Base-by-base conservation (phyloP, 2,113 vertebrate species). In the Opisthocomus hoazin region DNA sequence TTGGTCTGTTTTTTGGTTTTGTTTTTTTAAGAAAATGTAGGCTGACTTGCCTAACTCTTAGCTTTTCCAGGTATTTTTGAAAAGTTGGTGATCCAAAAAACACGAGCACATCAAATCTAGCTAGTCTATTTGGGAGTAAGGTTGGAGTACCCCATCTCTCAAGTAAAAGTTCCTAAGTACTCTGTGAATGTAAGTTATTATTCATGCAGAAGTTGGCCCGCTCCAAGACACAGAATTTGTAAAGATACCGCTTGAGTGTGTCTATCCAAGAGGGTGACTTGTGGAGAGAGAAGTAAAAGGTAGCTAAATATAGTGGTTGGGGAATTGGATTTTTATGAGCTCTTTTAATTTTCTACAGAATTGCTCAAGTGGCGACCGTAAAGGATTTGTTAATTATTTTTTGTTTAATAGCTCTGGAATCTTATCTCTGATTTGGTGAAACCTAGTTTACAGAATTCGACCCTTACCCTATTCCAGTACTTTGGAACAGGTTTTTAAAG, bases 21-120 rank as follows among this genome's bases (percentile, higher is more conserved):
- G 22, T 54, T 36, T 74, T 79, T 86, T 87, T n/a, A 26, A 68
- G 65, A 84, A 94, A 51, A 65, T 61, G 32, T 46, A 89, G 95
- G 87, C 69, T 87, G 69, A 36, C 34, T 93, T 96, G 53, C 56
- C 34, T 50, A 89, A 92, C 73, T 64, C 84, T 37, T 46, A 84
- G 46, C 53, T 89, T 92, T 93, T 95, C 61, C 43, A 89, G 65
- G 53, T 93, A 60, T 71, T 95, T 58, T 89, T 75, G 69, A 78
- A 89, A 92, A 92, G 88, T 92, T 87, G 75, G 30, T 45, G 84
- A 75, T 58, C 34, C 29, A 87, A 71, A 95, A 91, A 71, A 5
- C 43, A 60, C 1, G 5, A 78, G 41, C 16, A 29, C 32, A 23
- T 79, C 34, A 64, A 76, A 91, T 84, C 12, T 89, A 82, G 51